Percentiles rank a stretch among this genome's conserved stretches.
Conservation (phyloP, 2,888 invertebrate genomes). For the Lycaena phlaeas region DNA sequence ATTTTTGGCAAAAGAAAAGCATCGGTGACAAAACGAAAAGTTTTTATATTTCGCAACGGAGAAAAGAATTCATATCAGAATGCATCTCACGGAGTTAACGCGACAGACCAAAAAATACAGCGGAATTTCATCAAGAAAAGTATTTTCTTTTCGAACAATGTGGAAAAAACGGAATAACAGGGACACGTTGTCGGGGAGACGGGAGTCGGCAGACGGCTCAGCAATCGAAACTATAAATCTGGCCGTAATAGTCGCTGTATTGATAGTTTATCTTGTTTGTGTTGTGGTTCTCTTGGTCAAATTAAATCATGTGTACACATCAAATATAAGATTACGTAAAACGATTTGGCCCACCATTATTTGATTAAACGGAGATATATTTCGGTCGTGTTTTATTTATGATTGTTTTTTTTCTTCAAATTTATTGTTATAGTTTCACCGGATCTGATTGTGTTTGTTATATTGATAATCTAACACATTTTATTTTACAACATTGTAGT, state of each 20-base stretch:
- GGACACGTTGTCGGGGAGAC: conserved; percentile 5
- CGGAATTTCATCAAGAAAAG: conserved; percentile 14
- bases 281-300: background rate
- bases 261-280: conserved; percentile 5
- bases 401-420: too few relatives aligned
- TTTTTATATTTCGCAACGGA: conserved; percentile 5
- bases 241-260: conserved; percentile 3
- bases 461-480: too few relatives aligned
- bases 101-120: conserved; percentile 15
- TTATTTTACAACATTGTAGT: too few relatives aligned
- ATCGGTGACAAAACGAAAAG: conserved; percentile 3
- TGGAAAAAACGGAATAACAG: conserved; percentile 6
- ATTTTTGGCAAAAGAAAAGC: conserved; percentile 5
- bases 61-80: conserved; percentile 11
- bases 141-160: conserved; percentile 14
- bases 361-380: too few relatives aligned
- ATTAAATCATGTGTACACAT: conserved; percentile 4
- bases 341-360: too few relatives aligned
- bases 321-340: background rate
- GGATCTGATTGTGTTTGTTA: too few relatives aligned
- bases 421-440: too few relatives aligned
- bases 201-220: conserved; percentile 2
- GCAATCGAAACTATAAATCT: conserved; percentile 3
- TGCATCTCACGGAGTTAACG: conserved; percentile 14
- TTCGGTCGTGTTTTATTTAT: too few relatives aligned